These are phyloP conservation scores for Orchesella cincta DNA, from an alignment of 1,140 invertebrate genomes.

Conservation along the genomic window DNA sequence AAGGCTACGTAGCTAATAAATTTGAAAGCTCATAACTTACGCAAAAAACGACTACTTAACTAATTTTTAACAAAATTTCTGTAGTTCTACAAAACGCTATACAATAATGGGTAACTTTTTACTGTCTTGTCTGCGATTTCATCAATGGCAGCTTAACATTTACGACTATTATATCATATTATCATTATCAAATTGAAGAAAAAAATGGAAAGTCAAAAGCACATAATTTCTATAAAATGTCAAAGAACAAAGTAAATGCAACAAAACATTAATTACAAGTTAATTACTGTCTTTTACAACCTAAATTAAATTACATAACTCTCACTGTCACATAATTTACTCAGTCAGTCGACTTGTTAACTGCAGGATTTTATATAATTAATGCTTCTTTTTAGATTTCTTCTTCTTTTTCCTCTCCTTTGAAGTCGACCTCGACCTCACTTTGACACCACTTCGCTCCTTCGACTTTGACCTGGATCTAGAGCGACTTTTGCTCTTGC, in stretches of 20 bases:
- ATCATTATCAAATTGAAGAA: no score
- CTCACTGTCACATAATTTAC: not conserved
- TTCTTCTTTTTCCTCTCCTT: conserved; percentile 16
- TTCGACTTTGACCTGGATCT: not conserved
- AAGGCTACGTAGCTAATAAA: no score
- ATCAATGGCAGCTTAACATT: no score
- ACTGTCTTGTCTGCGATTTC: no score
- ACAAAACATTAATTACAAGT: not conserved
- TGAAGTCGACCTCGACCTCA: not conserved
- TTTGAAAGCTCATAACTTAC: no score
- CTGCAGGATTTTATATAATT: not conserved
- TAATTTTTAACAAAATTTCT: no score
- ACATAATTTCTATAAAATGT: not conserved
- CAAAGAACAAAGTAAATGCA: not conserved
- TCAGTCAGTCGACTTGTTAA: not conserved
- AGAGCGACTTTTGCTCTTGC: not conserved
- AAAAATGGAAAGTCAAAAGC: no score
- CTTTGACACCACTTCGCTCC: not conserved
- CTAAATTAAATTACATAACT: not conserved
- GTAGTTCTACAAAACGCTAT: no score
- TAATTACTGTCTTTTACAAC: not conserved
- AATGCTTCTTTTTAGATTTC: conserved; percentile 18
- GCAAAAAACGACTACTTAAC: no score
- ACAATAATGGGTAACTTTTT: no score
- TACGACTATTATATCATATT: no score